These are phyloP conservation scores for Phyllostomus discolor DNA, from an alignment of 2,113 vertebrate species.

Conservation along the genomic window DNA sequence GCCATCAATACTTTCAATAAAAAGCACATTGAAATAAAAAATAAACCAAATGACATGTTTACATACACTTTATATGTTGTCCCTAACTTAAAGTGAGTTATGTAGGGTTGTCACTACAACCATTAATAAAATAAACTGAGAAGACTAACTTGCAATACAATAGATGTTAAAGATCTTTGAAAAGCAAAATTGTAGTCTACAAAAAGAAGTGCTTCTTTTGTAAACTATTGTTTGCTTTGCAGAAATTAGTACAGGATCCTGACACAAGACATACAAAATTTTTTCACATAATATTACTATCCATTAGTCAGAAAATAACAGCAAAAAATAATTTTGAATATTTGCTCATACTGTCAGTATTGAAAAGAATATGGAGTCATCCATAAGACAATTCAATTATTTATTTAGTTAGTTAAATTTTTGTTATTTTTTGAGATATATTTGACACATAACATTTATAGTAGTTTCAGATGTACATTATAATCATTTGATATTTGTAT, in stretches of 20 bases:
- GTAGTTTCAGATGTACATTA: neutral
- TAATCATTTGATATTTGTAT: neutral
- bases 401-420: neutral
- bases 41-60: neutral
- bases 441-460: neutral
- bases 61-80: neutral
- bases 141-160: neutral
- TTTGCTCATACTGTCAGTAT: neutral
- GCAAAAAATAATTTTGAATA: neutral
- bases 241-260: neutral
- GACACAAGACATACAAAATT: neutral
- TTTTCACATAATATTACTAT: neutral
- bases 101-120: neutral
- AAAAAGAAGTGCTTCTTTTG: neutral
- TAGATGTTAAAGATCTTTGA: neutral
- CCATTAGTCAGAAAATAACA: neutral
- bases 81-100: neutral
- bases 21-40: neutral
- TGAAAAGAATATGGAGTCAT: neutral
- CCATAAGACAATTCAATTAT: neutral
- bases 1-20: neutral
- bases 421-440: neutral
- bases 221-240: neutral
- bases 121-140: neutral
- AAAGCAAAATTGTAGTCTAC: neutral